Evolutionary conservation across 1,140 invertebrate genomes (phyloP), one percentile per base, ranked within the genome.

Genomic region (Solenopsis invicta): DNA sequence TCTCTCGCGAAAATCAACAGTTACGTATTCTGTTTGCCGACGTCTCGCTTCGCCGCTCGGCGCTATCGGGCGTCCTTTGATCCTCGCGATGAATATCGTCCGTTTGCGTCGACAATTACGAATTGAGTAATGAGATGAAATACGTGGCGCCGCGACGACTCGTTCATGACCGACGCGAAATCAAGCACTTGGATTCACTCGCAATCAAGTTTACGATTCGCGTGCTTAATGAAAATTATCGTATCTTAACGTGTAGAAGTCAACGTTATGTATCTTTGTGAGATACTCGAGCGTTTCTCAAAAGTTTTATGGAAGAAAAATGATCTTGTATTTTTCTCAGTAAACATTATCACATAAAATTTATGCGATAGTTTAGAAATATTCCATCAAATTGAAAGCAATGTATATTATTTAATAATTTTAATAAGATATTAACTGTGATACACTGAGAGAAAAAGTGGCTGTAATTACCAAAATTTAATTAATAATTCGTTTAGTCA

Each of bases 101-200:
- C 78, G 78, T 72, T 81, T 72, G 78, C 78, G 78, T 81, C 66
- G 78, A 72, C 78, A 81, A 81, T 81, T 81, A 81, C 66, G 78
- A 81, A 81, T 81, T 81, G 78, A 81, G 78, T 81, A 81, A 81
- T 81, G 66, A 81, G 66, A 81, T 81, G 66, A 81, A 81, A 72
- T 81, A 81, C 78, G 78, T 72, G 64, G 66, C 50, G 37, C 66
- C 76, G 66, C 76, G 66, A 67, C 61, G 61, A 66, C 76, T 66
- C 76, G 76, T 66, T 34, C 41, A 45, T 34, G 29, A 81, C 13
- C 48, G 37, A 59, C 34, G 8, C 37, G 66, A 56, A 21, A 72
- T 81, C 78, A 71, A 72, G 64, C 21, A 56, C 41, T 64, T 50
- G 75, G 16, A 62, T 64, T 64, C 24, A 37, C 34, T 72, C 37